Base-by-base conservation (phyloP, 2,113 vertebrate genomes). In the Sylvietta virens region DNA sequence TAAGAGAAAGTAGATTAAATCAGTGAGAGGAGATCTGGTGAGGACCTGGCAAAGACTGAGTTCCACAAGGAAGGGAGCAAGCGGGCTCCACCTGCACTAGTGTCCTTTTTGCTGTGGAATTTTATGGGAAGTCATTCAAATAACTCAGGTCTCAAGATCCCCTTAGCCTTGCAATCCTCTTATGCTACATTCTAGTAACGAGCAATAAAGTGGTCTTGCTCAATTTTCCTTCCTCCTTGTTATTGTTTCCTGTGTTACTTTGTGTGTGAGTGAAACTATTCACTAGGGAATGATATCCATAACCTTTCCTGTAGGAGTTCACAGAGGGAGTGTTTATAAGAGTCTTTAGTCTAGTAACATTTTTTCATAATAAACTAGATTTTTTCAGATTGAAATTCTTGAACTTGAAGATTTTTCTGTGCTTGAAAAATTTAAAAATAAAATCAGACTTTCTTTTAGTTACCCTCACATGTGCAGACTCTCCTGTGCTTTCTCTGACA, bases 221-320 rank as follows among this genome's bases (percentile, higher is more conserved):
- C 84, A 83, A 12, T 92, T 95, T 95, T 96, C 70, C 48, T 96
- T 97, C 87, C 84, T 90, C 39, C 80, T 74, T 88, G 69, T 95
- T 97, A 91, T 78, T 95, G 64, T 93, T 96, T 95, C 96, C 87
- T 93, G 88, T 56, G 76, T 93, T 81, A 50, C 76, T 94, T 90
- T 83, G 62, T 91, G 44, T 47, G 26, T 24, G 71, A 82, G 37
- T 82, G 58, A 67, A 92, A 96, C 81, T 84, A 50, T 89, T 81
- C 90, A 27, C 62, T 30, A 39, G 78, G 77, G 87, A 65, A 85
- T 87, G 37, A 94, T 81, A 90, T 70, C 90, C 48, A 74, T 24
- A 88, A 54, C 35, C 42, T 83, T 93, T 95, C 78, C 90, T 92
- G 77, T 81, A 92, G 80, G 85, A 18, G 2, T 70, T 92, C 77